Conservation (phyloP, 2,113 vertebrate genomes). For the Petroica traversi region DNA sequence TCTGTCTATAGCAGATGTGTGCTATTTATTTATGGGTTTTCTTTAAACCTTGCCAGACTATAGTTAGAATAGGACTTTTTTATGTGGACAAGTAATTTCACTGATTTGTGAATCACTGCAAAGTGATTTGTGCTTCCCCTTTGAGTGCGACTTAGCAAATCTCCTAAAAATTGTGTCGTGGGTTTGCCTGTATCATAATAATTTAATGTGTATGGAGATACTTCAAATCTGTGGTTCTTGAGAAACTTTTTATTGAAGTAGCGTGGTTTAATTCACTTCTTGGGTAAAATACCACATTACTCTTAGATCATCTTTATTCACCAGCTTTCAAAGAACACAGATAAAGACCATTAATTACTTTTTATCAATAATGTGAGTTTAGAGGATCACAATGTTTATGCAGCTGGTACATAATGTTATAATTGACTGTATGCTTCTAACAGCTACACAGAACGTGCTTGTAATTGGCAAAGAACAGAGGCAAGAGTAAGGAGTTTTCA, state of each 20-base stretch:
- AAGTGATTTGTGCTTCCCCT: neutral
- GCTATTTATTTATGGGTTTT: neutral
- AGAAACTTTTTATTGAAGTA: neutral
- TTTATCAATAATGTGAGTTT: neutral
- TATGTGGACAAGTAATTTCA: neutral
- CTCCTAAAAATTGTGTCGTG: neutral
- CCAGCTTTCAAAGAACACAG: neutral
- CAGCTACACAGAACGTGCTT: neutral
- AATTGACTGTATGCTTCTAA: neutral
- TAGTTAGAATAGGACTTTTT: neutral
- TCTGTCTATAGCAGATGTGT: neutral
- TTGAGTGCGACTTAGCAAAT: neutral
- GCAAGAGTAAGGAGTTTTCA: neutral
- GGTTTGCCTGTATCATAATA: neutral
- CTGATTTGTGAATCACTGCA: neutral
- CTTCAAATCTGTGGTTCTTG: neutral
- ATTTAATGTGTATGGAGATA: neutral
- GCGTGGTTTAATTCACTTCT: neutral
- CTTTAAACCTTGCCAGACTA: neutral
- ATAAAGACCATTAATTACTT: neutral
- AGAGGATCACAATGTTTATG: neutral
- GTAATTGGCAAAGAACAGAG: neutral
- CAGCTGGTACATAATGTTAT: neutral
- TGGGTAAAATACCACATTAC: neutral
- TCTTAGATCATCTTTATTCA: neutral